Base-by-base conservation (phyloP, 2,797 vertebrate species). In the Artibeus jamaicensis region DNA sequence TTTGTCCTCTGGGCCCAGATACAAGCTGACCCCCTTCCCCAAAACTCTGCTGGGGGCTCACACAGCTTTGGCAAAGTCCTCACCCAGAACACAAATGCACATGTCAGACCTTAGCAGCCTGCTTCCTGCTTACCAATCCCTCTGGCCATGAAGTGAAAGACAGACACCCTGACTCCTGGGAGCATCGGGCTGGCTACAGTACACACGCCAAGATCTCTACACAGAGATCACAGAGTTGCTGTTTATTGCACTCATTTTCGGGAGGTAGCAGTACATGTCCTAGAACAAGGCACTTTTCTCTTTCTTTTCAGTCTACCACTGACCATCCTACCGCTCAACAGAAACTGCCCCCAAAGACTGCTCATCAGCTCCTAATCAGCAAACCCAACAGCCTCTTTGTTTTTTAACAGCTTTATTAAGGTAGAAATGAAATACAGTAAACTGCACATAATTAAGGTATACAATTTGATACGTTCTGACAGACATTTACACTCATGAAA, bases 201-300 rank as follows among this genome's bases (percentile, higher is more conserved):
- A 5, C 9, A 42, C 4, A 26, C 9, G 0, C 44, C 12, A 29
- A 29, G 8, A 18, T 15, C 79, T 32, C n/a, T 24, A 39, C 0
- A 0, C 6, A 3, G 55, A 14, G 21, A 19, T 15, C 79, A 89
- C 7, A 21, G 37, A 55, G 57, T 21, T 21, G 67, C 19, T 57
- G 9, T 74, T 77, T 1, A 18, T 29, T 32, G 44, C 5, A 24
- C 48, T 29, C 7, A 4, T 46, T 67, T 77, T 42, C 14, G 5
- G n/a, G 14, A 37, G 42, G 5, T 0, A 55, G 48, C 50, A 74
- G 32, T 6, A 34, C 18, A 0, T 24, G 14, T 76, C 67, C 82
- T 44, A 67, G 39, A 37, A 65, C 1, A 1, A 73, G 44, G 46
- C 0, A 22, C 21, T 34, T 68, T 55, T 37, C 55, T 11, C 44